Evolutionary conservation across 1,140 invertebrate genomes (phyloP), one percentile per base, ranked within the genome.

Genomic region (Drusus annulatus): DNA sequence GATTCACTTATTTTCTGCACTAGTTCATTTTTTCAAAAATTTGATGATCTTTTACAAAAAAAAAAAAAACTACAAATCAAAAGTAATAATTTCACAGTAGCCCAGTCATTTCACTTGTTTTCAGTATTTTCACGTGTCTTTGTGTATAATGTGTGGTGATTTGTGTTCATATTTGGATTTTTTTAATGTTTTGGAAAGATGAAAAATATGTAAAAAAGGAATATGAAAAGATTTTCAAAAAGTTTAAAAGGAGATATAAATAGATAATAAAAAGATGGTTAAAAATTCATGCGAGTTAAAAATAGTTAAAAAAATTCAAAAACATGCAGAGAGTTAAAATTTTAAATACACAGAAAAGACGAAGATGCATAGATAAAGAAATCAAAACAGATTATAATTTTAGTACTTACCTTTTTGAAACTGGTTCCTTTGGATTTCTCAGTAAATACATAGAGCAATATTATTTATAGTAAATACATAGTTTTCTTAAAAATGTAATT

Each of bases 291-390:
- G 78, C 78, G 62, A 71, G 28, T 71, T 71, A 79, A 74, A n/a
- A 71, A 60, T 50, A 58, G 62, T 58, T 69, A 79, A 68, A 68
- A n/a, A 68, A 78, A n/a, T 50, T 25, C 76, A 76, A 81, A 82
- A 78, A 54, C 81, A 80, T 82, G 81, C 81, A 63, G 16, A 80
- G 56, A 62, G 51, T 54, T 81, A 73, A 71, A 60, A 45, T 74
- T n/a, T 15, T 68, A 68, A 15, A n/a, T 74, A 17, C 50, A 76
- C 8, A 77, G 19, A 80, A 63, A 63, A 79, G 50, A 58, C 60
- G 79, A 79, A 54, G 16, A 78, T 60, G 54, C 36, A 80, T 28
- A 71, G 50, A 69, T 23, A 73, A 73, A 73, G 10, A 80, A 58
- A 68, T 62, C 54, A 60, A 60, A 60, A 60, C 3, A 60, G 8